These are phyloP conservation scores for Chromoteleia sp. DNA, from an alignment of 2,888 invertebrate species.

Conservation along the genomic window DNA sequence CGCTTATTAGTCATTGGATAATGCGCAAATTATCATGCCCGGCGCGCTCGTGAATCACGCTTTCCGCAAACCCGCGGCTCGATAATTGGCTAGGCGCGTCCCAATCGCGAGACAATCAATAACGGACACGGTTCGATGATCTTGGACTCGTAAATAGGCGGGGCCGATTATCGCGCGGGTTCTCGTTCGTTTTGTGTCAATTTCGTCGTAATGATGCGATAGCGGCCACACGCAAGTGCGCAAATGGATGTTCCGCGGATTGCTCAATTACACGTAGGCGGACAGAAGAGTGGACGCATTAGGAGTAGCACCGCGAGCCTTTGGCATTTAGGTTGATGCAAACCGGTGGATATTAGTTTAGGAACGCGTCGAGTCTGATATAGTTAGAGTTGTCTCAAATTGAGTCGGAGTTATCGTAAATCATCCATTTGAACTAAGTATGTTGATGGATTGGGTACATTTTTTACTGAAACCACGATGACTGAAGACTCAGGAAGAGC, in stretches of 20 bases:
- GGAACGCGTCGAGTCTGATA: constrained; percentile 6
- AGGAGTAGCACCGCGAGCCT: constrained; percentile 23
- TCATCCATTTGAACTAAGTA: constrained; percentile 14
- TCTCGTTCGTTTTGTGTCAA: constrained; percentile 63
- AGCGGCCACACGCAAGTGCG: constrained; percentile 55
- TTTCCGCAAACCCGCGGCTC: constrained; percentile 60
- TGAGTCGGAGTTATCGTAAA: constrained; percentile 4
- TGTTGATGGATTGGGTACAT: constrained; percentile 2
- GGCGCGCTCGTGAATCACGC: constrained; percentile 62
- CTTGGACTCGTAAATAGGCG: constrained; percentile 36
- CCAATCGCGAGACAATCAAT: constrained; percentile 63
- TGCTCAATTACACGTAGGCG: constrained; percentile 50
- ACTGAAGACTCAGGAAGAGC: no score
- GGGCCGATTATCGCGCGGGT: constrained; percentile 57
- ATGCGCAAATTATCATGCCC: constrained; percentile 67
- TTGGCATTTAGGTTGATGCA: constrained; percentile 15
- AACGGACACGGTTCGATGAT: constrained; percentile 53
- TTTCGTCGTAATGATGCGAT: constrained; percentile 67
- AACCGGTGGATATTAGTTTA: constrained; percentile 15
- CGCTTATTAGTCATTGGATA: constrained; percentile 69
- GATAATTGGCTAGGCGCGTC: constrained; percentile 66
- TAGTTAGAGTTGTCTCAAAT: background rate
- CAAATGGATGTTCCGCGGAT: constrained; percentile 26
- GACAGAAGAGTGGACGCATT: constrained; percentile 54
- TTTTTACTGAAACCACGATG: no score